phyloP scores from a whole-genome alignment of 2,888 invertebrate species.

The Hypena proboscidalis region DNA sequence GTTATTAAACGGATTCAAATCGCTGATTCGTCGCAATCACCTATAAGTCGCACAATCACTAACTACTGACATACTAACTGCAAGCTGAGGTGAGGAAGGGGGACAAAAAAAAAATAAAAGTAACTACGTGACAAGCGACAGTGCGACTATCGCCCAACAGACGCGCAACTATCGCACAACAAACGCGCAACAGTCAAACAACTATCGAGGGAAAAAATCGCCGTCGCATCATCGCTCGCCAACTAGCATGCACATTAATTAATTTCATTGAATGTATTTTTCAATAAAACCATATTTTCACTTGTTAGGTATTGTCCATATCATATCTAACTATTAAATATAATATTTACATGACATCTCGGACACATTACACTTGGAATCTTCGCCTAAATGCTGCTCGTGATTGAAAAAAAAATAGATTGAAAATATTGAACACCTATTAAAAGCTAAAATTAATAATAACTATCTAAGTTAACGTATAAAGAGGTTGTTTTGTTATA shows the following conservation, averaged over 20 bases:
- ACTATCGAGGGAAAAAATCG: constrained; percentile 2
- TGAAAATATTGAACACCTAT: constrained; percentile 82
- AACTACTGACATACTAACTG: constrained; percentile 59
- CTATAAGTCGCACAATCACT: constrained; percentile 43
- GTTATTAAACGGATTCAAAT: neutral
- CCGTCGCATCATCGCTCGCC: constrained; percentile 40
- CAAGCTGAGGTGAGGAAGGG: constrained; percentile 56
- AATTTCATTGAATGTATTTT: constrained; percentile 81
- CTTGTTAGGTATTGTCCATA: constrained; percentile 86
- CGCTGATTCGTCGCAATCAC: constrained; percentile 3
- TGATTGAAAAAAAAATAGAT: constrained; percentile 60
- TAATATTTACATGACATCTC: constrained; percentile 74
- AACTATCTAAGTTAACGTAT: constrained; percentile 79
- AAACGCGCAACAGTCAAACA: constrained; percentile 1
- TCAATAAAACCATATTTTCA: constrained; percentile 82
- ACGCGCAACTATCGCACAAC: neutral
- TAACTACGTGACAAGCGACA: constrained; percentile 51
- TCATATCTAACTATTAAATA: constrained; percentile 78
- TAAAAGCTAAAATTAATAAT: constrained; percentile 80
- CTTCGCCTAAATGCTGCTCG: constrained; percentile 70
- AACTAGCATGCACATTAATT: constrained; percentile 71
- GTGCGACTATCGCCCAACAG: constrained; percentile 24
- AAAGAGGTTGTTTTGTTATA: constrained; percentile 68
- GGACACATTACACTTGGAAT: constrained; percentile 47
- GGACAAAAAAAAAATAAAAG: constrained; percentile 64